Percentiles rank a stretch among this genome's conserved stretches.
These are phyloP conservation scores for Drosophila orena DNA, from an alignment of 1,140 invertebrate species.

Conservation along the genomic window DNA sequence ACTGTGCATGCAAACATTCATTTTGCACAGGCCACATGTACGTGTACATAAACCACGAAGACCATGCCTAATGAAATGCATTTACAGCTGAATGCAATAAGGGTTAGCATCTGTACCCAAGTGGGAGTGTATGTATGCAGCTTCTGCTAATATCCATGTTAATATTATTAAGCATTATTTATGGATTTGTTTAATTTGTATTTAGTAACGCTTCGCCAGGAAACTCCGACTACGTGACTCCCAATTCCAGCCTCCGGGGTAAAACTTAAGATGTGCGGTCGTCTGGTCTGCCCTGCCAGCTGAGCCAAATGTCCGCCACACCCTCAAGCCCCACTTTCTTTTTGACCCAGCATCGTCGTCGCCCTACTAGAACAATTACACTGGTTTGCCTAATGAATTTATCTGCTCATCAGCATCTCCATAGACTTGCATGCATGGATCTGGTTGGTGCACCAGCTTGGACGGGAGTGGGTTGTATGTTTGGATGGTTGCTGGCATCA, in stretches of 20 bases:
- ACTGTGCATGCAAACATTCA: slow-evolving; percentile 12
- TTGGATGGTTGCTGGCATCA: slow-evolving; percentile 30
- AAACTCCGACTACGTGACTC: slow-evolving; percentile 61
- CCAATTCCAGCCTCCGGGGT: slow-evolving; percentile 31
- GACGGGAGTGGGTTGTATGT: slow-evolving; percentile 3
- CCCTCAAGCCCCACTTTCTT: slow-evolving; percentile 30
- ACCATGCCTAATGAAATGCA: slow-evolving; percentile 41
- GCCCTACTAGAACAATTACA: slow-evolving; percentile 84
- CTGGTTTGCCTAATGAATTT: slow-evolving; percentile 85
- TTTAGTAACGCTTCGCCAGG: slow-evolving; percentile 76
- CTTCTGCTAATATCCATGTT: slow-evolving; percentile 83
- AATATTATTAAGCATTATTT: slow-evolving; percentile 85
- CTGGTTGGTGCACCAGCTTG: slow-evolving; percentile 40
- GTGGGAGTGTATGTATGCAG: slow-evolving; percentile 38
- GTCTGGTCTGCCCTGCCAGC: slow-evolving; percentile 58
- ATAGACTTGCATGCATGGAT: slow-evolving; percentile 56
- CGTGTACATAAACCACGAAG: slow-evolving; percentile 46
- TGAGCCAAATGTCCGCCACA: slow-evolving; percentile 61
- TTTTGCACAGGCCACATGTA: slow-evolving; percentile 26
- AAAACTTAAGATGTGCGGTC: slow-evolving; percentile 68
- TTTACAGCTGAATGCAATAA: slow-evolving; percentile 50
- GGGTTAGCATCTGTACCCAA: slow-evolving; percentile 34
- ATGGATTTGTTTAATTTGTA: slow-evolving; percentile 85
- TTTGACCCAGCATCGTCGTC: slow-evolving; percentile 28
- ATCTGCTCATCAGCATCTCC: slow-evolving; percentile 83